These are phyloP conservation scores for Ellobius talpinus DNA, from an alignment of 2,113 vertebrate species.

Conservation along the genomic window DNA sequence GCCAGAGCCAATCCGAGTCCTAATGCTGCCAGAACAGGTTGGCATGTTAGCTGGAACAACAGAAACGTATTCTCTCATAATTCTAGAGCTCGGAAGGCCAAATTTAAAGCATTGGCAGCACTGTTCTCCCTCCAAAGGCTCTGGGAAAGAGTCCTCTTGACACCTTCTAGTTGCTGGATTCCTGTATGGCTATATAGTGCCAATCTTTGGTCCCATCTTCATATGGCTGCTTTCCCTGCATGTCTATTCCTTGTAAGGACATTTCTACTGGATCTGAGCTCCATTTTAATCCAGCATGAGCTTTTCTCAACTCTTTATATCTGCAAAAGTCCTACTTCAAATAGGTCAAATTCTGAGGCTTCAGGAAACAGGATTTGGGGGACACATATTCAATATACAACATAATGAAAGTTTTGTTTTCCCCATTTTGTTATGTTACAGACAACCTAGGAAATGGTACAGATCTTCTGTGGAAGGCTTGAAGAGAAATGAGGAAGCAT, in stretches of 20 bases:
- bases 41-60: background rate
- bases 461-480: background rate
- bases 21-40: background rate
- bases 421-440: background rate
- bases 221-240: background rate
- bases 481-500: background rate
- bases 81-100: background rate
- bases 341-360: slow-evolving; percentile 27
- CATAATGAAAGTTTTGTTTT: background rate
- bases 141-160: background rate
- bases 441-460: background rate
- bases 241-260: background rate
- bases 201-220: background rate
- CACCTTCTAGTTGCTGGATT: background rate
- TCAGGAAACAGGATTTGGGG: background rate
- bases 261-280: background rate
- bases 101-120: background rate
- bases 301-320: background rate
- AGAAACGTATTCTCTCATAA: background rate
- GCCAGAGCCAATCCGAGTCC: background rate
- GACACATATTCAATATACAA: background rate
- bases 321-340: background rate
- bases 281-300: background rate
- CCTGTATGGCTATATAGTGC: background rate
- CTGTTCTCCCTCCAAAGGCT: background rate